These are phyloP conservation scores for Cataglyphis albicans DNA, from an alignment of 2,888 invertebrate species.

Conservation along the genomic window DNA sequence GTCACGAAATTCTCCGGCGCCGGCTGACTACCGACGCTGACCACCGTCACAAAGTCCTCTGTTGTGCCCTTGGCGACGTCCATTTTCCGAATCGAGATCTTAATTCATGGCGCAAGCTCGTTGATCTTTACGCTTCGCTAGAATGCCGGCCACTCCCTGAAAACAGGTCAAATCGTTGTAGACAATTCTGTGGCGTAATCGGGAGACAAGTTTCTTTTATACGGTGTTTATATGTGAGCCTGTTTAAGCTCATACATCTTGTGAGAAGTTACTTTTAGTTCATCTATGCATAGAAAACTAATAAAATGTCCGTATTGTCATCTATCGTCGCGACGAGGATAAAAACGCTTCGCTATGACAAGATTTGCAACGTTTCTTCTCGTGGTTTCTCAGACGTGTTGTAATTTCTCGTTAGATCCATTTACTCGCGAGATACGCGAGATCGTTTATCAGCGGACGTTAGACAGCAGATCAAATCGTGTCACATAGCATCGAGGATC, in stretches of 20 bases:
- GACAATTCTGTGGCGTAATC: slow-evolving; percentile 63
- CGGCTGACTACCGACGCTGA: slow-evolving; percentile 86
- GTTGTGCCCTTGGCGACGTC: slow-evolving; percentile 73
- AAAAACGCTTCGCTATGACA: neutral
- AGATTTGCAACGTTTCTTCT: slow-evolving; percentile 23
- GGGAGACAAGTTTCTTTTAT: slow-evolving; percentile 60
- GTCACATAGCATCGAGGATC: slow-evolving; percentile 66
- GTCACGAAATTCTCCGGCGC: slow-evolving; percentile 87
- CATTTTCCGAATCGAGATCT: slow-evolving; percentile 72
- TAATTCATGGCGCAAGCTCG: slow-evolving; percentile 74
- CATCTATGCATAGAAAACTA: neutral
- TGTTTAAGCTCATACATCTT: neutral
- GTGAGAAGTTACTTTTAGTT: neutral
- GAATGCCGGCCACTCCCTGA: slow-evolving; percentile 80
- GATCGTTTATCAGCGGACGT: slow-evolving; percentile 22
- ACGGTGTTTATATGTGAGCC: neutral
- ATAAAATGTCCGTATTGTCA: neutral
- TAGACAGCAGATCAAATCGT: slow-evolving; percentile 58
- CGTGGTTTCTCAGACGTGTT: neutral
- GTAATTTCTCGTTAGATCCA: slow-evolving; percentile 8
- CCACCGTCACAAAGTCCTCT: slow-evolving; percentile 88
- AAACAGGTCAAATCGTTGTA: slow-evolving; percentile 72
- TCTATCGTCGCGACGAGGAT: neutral
- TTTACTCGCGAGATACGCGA: neutral
- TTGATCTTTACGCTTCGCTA: slow-evolving; percentile 73